Evolutionary conservation across 1,140 invertebrate species (phyloP).

Genomic region (Ceratosolen solmsi): DNA sequence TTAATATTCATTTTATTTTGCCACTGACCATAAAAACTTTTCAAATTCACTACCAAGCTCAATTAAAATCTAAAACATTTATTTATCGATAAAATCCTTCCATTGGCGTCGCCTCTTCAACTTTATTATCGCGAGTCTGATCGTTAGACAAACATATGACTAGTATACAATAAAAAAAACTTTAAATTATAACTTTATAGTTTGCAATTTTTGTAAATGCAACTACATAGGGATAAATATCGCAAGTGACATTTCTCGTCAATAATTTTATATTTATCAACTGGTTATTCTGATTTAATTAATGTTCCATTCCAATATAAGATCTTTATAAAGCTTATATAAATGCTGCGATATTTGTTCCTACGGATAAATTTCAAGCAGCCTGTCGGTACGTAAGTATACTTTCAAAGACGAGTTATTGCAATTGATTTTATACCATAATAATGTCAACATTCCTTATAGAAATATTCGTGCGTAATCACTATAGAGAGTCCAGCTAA

Average conservation of each 20-base stretch:
- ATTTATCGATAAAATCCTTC: no score
- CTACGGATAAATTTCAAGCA: constrained; percentile 45
- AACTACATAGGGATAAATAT: constrained; percentile 36
- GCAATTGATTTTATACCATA: constrained; percentile 55
- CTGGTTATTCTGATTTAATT: constrained; percentile 17
- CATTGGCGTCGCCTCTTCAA: no score
- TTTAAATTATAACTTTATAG: not conserved
- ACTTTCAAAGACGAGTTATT: constrained; percentile 61
- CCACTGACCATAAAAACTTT: no score
- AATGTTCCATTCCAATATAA: constrained; percentile 26
- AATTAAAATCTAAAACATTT: no score
- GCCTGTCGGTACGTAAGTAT: constrained; percentile 51
- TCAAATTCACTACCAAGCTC: no score
- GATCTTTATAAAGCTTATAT: constrained; percentile 18
- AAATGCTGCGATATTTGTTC: constrained; percentile 32
- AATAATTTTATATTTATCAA: constrained; percentile 9
- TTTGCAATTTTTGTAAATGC: not conserved
- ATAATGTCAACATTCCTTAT: constrained; percentile 55
- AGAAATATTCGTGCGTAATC: constrained; percentile 56
- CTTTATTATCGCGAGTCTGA: not conserved
- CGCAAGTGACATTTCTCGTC: not conserved
- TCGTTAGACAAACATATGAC: constrained; percentile 41
- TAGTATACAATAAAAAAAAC: constrained; percentile 18
- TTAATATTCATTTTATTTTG: no score
- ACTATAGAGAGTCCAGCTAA: constrained; percentile 56